Conservation (phyloP, 2,888 invertebrate genomes). For the Resseliella maxima region DNA sequence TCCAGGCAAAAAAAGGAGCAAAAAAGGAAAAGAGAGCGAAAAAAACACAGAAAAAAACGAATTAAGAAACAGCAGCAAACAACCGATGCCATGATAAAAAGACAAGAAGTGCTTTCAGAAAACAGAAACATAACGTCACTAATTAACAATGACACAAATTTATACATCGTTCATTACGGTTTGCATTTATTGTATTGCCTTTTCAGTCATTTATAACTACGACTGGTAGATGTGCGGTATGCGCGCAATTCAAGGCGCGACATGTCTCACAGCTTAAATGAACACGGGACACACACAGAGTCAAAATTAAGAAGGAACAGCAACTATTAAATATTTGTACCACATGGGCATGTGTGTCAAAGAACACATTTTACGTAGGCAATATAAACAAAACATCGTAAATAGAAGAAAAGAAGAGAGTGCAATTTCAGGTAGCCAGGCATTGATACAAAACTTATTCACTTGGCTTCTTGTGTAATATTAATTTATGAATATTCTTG, state of each 20-base stretch:
- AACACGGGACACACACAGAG: slow-evolving; percentile 38
- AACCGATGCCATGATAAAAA: slow-evolving; percentile 1
- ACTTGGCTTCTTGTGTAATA: too few species aligned
- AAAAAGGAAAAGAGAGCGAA: not conserved
- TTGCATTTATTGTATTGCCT: not conserved
- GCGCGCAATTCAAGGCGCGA: not conserved
- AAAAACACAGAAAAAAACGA: not conserved
- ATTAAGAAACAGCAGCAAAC: slow-evolving; percentile 47
- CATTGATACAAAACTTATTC: too few species aligned
- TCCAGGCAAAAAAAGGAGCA: not conserved
- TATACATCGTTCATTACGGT: slow-evolving; percentile 53
- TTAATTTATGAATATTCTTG: too few species aligned
- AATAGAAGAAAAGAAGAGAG: not conserved
- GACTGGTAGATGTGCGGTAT: not conserved
- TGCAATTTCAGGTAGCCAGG: not conserved
- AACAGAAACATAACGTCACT: slow-evolving; percentile 54
- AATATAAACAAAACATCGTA: not conserved
- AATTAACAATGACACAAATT: slow-evolving; percentile 54
- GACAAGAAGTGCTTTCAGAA: slow-evolving; percentile 46
- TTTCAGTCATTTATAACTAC: not conserved
- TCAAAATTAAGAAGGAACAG: not conserved
- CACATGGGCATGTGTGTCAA: not conserved
- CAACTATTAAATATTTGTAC: not conserved
- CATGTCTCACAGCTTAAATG: not conserved
- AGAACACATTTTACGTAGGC: slow-evolving; percentile 8